Percentiles rank a stretch among this genome's conserved stretches.
These are phyloP conservation scores for Chloromyia formosa DNA, from an alignment of 2,888 invertebrate genomes.

Conservation along the genomic window DNA sequence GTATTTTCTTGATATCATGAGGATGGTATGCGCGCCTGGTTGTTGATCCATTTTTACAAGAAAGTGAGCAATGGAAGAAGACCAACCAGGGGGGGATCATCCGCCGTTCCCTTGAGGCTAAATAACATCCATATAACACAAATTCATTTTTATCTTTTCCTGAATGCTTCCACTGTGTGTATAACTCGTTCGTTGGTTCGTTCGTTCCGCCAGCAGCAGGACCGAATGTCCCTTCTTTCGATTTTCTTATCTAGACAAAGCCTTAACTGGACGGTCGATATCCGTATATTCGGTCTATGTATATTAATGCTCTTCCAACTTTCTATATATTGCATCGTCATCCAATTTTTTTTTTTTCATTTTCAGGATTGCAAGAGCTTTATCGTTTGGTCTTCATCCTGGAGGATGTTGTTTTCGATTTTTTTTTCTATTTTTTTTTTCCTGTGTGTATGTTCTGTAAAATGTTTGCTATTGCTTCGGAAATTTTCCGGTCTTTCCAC, in stretches of 20 bases:
- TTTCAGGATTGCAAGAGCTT: constrained; percentile 38
- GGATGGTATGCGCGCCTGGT: neutral
- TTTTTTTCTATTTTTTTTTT: neutral
- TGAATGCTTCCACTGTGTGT: neutral
- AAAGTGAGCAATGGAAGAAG: neutral
- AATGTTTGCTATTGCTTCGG: constrained; percentile 1
- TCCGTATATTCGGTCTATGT: neutral
- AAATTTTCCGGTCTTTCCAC: too few relatives aligned
- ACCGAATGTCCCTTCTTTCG: too few relatives aligned
- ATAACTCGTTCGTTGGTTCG: too few relatives aligned
- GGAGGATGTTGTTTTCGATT: neutral
- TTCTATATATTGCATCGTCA: constrained; percentile 23
- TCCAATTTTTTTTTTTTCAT: constrained; percentile 39
- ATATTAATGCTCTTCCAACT: neutral
- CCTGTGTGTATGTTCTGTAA: neutral
- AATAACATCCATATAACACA: neutral
- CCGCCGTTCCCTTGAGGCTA: constrained; percentile 8
- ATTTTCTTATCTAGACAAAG: too few relatives aligned
- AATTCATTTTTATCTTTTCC: constrained; percentile 7
- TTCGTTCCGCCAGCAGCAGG: too few relatives aligned
- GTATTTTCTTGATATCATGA: neutral
- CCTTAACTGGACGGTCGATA: too few relatives aligned
- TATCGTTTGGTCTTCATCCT: constrained; percentile 17
- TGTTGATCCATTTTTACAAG: neutral
- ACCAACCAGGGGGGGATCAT: neutral